A percentile compares a stretch with the other conserved stretches of the same genome.
Conservation (phyloP, 2,113 vertebrate species). For the Arenaria interpres region DNA sequence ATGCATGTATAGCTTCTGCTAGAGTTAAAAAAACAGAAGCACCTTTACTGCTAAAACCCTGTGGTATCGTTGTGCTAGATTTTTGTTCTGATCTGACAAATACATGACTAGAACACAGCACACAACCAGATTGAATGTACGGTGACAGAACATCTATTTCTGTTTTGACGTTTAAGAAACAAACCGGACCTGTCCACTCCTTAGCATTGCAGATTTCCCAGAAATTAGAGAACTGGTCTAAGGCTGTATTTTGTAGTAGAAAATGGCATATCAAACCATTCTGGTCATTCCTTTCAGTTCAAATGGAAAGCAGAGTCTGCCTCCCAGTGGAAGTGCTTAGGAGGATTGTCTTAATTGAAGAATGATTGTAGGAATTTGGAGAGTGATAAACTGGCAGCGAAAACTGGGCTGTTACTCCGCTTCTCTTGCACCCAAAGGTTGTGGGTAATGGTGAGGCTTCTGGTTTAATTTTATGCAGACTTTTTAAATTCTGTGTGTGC, state of each 20-base stretch:
- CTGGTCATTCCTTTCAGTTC: not conserved
- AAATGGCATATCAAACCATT: not conserved
- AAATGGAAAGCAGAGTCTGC: constrained; percentile 12
- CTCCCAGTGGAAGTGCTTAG: constrained; percentile 35
- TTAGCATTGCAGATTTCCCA: not conserved
- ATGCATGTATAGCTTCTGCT: not conserved
- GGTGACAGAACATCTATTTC: not conserved
- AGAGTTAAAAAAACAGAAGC: not conserved
- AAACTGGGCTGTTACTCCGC: not conserved
- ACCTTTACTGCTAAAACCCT: not conserved
- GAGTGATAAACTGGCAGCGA: not conserved
- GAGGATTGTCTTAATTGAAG: not conserved
- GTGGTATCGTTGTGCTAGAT: not conserved
- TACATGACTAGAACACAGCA: not conserved
- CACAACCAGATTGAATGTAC: not conserved
- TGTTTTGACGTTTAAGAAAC: not conserved
- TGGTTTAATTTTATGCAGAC: not conserved
- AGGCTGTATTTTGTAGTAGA: not conserved
- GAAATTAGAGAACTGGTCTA: not conserved
- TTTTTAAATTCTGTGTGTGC: not conserved
- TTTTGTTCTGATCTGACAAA: not conserved
- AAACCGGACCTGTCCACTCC: not conserved
- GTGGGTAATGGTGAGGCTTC: not conserved
- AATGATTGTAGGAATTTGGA: not conserved
- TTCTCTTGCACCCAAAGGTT: not conserved